Conservation (phyloP, 2,113 vertebrate species). For the Delphinapterus leucas region DNA sequence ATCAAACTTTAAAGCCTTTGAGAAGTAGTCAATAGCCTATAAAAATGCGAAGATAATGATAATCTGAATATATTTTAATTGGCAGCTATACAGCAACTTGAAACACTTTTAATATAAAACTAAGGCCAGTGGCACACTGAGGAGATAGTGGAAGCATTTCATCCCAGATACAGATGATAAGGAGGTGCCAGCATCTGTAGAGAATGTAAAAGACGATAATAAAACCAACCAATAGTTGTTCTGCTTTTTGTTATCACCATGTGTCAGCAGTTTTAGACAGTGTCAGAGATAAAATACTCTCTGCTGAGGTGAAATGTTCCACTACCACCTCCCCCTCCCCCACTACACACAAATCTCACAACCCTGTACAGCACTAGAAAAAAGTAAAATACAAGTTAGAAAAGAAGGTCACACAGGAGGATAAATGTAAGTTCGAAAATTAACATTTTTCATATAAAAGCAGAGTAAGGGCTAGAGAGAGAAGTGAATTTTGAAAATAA, state of each 20-base stretch:
- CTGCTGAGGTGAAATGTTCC: not conserved
- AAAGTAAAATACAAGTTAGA: not conserved
- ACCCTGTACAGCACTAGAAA: not conserved
- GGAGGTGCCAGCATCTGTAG: not conserved
- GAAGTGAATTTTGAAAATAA: not conserved
- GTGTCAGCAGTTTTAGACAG: not conserved
- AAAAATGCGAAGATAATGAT: slow-evolving; percentile 52
- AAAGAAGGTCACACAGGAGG: not conserved
- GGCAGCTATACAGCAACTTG: not conserved
- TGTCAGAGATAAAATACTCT: not conserved
- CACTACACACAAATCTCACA: not conserved
- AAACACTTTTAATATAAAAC: slow-evolving; percentile 15
- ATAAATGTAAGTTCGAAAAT: slow-evolving; percentile 16
- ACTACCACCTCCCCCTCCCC: not conserved
- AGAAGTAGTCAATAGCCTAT: slow-evolving; percentile 84
- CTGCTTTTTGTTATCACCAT: not conserved
- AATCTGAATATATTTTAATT: slow-evolving; percentile 38
- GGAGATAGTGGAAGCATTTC: not conserved
- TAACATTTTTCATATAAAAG: not conserved
- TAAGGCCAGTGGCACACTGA: not conserved
- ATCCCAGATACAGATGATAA: not conserved
- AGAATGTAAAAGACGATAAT: not conserved
- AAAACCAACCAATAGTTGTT: not conserved
- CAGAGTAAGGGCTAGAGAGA: not conserved
- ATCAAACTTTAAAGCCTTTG: slow-evolving; percentile 80